Conservation (phyloP, 2,888 invertebrate genomes). For the Napeogenes inachia region DNA sequence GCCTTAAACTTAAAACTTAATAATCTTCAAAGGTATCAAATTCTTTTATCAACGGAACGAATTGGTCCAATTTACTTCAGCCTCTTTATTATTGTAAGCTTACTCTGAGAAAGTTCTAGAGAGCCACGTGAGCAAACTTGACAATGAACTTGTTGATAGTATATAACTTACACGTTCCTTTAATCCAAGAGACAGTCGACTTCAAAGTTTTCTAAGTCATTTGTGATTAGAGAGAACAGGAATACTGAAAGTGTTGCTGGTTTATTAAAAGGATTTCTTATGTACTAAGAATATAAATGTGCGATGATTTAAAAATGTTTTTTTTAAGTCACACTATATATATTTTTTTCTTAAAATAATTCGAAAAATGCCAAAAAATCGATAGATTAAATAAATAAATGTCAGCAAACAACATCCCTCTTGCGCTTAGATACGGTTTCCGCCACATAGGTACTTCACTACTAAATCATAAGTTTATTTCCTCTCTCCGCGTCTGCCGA, state of each 20-base stretch:
- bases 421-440: conserved; percentile 47
- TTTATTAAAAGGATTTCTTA: conserved; percentile 31
- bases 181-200: conserved; percentile 24
- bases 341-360: too few relatives aligned
- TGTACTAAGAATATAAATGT: too few relatives aligned
- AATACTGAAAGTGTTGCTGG: conserved; percentile 16
- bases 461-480: conserved; percentile 77
- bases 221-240: conserved; percentile 21
- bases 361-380: too few relatives aligned
- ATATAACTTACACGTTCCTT: conserved; percentile 31
- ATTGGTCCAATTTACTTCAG: conserved; percentile 53
- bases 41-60: conserved; percentile 41
- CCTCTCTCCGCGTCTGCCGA: conserved; percentile 61
- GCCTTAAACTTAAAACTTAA: background rate
- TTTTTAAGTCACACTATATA: too few relatives aligned
- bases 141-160: conserved; percentile 40
- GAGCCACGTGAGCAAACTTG: conserved; percentile 52
- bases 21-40: conserved; percentile 3
- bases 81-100: conserved; percentile 52
- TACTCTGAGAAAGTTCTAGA: conserved; percentile 45
- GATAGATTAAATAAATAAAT: too few relatives aligned
- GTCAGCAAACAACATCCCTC: conserved; percentile 45
- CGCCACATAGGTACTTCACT: conserved; percentile 72
- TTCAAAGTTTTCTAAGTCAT: conserved; percentile 27
- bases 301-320: too few relatives aligned